These are phyloP conservation scores for Sinelater perroti DNA, from an alignment of 2,888 invertebrate species.

Conservation along the genomic window DNA sequence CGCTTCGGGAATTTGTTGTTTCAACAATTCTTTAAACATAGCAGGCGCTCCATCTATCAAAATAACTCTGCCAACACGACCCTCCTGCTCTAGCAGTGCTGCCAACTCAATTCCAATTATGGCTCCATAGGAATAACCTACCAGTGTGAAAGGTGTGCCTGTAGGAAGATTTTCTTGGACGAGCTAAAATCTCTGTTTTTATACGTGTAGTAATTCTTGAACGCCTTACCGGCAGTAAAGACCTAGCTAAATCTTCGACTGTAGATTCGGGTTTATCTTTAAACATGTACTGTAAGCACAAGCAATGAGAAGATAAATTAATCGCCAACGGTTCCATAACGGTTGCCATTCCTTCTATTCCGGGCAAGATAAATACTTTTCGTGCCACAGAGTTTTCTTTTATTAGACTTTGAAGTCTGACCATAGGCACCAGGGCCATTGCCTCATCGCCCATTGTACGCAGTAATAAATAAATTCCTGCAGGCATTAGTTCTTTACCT, in stretches of 20 bases:
- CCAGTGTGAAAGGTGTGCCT: slow-evolving; percentile 72
- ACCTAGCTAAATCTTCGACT: slow-evolving; percentile 63
- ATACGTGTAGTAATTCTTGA: too few relatives aligned
- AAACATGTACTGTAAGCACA: slow-evolving; percentile 65
- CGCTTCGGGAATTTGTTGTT: slow-evolving; percentile 59
- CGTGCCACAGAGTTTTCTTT: slow-evolving; percentile 42
- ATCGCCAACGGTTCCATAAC: slow-evolving; percentile 64
- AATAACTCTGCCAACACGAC: slow-evolving; percentile 71
- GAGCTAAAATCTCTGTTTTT: slow-evolving; percentile 59
- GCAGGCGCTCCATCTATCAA: slow-evolving; percentile 83
- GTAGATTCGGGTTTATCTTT: slow-evolving; percentile 59
- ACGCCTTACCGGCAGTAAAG: slow-evolving; percentile 66
- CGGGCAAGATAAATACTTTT: slow-evolving; percentile 70
- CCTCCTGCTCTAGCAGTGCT: slow-evolving; percentile 72
- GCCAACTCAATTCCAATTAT: slow-evolving; percentile 81
- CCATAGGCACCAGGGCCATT: slow-evolving; percentile 63
- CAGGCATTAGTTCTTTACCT: slow-evolving; percentile 29
- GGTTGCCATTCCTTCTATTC: slow-evolving; percentile 72
- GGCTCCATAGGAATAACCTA: slow-evolving; percentile 92
- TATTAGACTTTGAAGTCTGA: slow-evolving; percentile 46
- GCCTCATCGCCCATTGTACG: slow-evolving; percentile 71
- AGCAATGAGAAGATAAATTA: slow-evolving; percentile 63
- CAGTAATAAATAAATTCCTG: slow-evolving; percentile 67
- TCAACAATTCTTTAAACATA: slow-evolving; percentile 64
- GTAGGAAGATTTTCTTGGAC: slow-evolving; percentile 65